phyloP scores from a whole-genome alignment of 2,113 vertebrate genomes.

The Spea bombifrons region DNA sequence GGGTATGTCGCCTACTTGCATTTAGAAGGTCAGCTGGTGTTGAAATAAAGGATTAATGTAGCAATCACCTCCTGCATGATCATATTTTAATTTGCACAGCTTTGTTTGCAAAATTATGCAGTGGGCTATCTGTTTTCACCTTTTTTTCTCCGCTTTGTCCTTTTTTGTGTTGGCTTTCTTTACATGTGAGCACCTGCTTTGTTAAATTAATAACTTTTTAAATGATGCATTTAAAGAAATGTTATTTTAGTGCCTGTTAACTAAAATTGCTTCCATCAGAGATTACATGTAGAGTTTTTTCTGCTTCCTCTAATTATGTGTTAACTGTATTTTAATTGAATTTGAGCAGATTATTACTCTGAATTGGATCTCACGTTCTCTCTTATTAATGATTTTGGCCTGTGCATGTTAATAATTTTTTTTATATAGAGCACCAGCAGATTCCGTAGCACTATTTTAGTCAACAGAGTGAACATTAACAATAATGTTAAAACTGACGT shows the following conservation, averaged over 20 bases:
- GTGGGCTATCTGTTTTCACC: conserved; percentile 15
- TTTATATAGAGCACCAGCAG: too few relatives aligned
- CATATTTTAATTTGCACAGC: conserved; percentile 33
- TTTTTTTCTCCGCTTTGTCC: neutral
- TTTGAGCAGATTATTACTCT: too few relatives aligned
- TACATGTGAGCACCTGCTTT: neutral
- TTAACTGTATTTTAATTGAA: neutral
- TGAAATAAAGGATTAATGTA: conserved; percentile 41
- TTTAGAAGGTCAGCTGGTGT: conserved; percentile 28
- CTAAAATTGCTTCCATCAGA: too few relatives aligned
- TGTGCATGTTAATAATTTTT: too few relatives aligned
- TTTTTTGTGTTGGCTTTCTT: conserved; percentile 1
- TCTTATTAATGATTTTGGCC: too few relatives aligned
- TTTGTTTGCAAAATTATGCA: conserved; percentile 12
- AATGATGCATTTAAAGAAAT: neutral
- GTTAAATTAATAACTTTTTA: neutral
- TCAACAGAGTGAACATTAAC: too few relatives aligned
- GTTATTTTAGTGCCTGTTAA: too few relatives aligned
- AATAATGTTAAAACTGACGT: too few relatives aligned
- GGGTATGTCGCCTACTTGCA: conserved; percentile 38
- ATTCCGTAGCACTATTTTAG: too few relatives aligned
- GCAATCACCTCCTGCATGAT: conserved; percentile 8
- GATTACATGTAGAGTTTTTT: neutral
- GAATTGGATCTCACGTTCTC: too few relatives aligned
- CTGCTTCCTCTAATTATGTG: neutral